Base-by-base conservation (phyloP, 1,140 invertebrate genomes). In the Bombus impatiens region DNA sequence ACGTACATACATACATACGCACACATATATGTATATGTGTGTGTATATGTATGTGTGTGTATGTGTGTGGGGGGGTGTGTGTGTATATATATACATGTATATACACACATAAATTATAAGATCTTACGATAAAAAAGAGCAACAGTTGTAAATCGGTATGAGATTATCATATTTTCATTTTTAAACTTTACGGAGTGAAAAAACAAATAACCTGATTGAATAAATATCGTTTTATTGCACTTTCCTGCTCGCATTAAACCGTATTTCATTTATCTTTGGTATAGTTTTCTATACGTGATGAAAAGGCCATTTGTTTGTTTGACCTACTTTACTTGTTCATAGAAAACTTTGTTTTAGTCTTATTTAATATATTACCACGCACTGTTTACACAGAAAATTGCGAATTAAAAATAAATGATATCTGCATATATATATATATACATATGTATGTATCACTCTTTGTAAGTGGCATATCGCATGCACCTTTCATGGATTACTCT, bases 361-460 rank as follows among this genome's bases (percentile, higher is more conserved):
- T 78, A 59, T 79, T 80, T 42, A 44, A 86, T 80, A 86, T 80
- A 74, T 77, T 53, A 86, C 37, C 32, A 77, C 59, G 78, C 74
- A 65, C 12, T 74, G 37, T 78, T 74, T 78, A 37, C 12, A 9
- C 75, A 42, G 44, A 37, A 87, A 72, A 84, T 85, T 59, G 70
- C 70, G 15, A 40, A 44, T 59, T 84, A 77, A 86, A 86, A 82
- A 86, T 86, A 88, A 86, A 88, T 82, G 78, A 85, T 78, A 87
- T 84, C 59, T 74, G 53, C 74, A 81, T 62, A 85, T 87, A 28
- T 72, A 28, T 78, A 81, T 40, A 72, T 82, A 82, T 71, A 82
- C 79, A 68, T 84, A 76, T 82, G n/a, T 88, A 88, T 90, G 88
- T 86, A 90, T 87, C 87, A 86, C 72, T 90, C 75, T 87, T 86